Conservation (phyloP, 2,797 vertebrate species). For the Tachyglossus aculeatus region DNA sequence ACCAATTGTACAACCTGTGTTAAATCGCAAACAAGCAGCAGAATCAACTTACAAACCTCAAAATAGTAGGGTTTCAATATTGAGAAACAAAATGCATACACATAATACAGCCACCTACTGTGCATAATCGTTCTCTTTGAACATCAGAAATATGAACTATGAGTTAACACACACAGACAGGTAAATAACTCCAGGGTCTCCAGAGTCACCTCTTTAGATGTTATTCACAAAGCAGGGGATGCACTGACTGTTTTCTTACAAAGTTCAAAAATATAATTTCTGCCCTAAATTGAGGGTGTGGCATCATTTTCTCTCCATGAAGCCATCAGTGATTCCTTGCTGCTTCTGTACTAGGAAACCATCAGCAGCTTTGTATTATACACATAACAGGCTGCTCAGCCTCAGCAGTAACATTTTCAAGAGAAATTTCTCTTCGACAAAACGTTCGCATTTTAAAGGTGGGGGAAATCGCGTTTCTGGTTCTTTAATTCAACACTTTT, state of each 20-base stretch:
- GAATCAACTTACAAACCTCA: not conserved
- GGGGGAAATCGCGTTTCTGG: conserved; percentile 4
- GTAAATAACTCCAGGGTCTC: not conserved
- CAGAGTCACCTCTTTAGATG: not conserved
- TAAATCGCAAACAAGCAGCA: conserved; percentile 15
- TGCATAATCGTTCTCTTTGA: not conserved
- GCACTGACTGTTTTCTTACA: conserved; percentile 3
- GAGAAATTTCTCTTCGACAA: conserved; percentile 5
- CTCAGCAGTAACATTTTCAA: conserved; percentile 4
- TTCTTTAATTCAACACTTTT: not conserved
- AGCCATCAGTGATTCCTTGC: conserved; percentile 1
- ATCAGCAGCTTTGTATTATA: conserved; percentile 1
- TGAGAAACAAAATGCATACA: not conserved
- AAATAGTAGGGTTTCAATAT: conserved; percentile 15
- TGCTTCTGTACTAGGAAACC: not conserved
- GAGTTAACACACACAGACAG: not conserved
- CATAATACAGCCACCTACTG: not conserved
- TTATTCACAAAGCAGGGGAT: not conserved
- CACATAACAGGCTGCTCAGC: conserved; percentile 12
- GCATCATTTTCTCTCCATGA: not conserved
- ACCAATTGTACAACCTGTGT: conserved; percentile 1
- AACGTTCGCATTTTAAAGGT: conserved; percentile 12
- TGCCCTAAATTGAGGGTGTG: not conserved
- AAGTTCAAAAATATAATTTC: conserved; percentile 15
- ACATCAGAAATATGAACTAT: not conserved